These are phyloP conservation scores for Vombatus ursinus DNA, from an alignment of 2,113 vertebrate genomes.

Conservation along the genomic window DNA sequence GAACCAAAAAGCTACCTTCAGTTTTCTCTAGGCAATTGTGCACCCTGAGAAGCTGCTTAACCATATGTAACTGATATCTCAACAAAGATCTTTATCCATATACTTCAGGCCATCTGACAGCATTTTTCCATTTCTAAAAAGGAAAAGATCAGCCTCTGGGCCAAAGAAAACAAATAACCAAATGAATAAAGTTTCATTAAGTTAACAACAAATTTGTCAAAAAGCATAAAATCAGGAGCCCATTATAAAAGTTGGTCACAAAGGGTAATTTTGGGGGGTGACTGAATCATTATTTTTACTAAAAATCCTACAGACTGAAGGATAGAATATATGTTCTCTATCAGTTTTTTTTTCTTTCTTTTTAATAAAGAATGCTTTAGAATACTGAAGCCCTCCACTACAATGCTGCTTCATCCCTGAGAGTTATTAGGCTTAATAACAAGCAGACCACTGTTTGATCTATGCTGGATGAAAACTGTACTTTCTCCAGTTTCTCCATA, in stretches of 20 bases:
- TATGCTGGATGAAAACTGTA: constrained; percentile 68
- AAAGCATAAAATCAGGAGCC: constrained; percentile 72
- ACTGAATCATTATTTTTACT: constrained; percentile 61
- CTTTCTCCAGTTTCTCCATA: constrained; percentile 53
- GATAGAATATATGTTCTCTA: constrained; percentile 29
- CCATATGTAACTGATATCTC: constrained; percentile 51
- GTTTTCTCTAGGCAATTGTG: neutral
- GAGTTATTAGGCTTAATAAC: constrained; percentile 75
- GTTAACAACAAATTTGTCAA: constrained; percentile 65
- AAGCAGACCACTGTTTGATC: constrained; percentile 73
- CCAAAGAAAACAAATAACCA: constrained; percentile 69
- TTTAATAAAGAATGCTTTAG: constrained; percentile 67
- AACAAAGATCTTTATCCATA: constrained; percentile 47
- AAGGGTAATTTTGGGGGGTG: constrained; percentile 66
- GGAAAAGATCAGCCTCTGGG: constrained; percentile 42
- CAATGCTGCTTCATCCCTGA: constrained; percentile 52
- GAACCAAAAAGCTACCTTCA: neutral
- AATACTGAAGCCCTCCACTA: constrained; percentile 64
- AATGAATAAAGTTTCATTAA: constrained; percentile 72
- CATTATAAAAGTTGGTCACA: constrained; percentile 58
- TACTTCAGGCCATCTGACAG: constrained; percentile 52
- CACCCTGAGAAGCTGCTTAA: constrained; percentile 40
- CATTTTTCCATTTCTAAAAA: constrained; percentile 59
- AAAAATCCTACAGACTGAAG: constrained; percentile 44
- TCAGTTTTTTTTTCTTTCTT: constrained; percentile 6